phyloP scores from a whole-genome alignment of 2,888 invertebrate species.

The Cephus sareptanus region DNA sequence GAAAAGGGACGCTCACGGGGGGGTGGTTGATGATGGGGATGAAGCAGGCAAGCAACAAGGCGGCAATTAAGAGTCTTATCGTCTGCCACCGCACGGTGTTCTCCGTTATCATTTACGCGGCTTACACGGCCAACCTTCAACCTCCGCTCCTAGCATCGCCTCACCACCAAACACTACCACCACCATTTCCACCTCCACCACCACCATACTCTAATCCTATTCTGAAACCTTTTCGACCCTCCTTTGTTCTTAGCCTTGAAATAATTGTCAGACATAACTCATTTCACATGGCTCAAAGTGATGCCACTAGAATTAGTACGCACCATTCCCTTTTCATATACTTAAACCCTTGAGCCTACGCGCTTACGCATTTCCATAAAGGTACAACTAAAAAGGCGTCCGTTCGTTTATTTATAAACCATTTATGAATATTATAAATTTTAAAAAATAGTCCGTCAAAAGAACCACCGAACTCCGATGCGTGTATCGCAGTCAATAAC shows the following conservation, averaged over 20 bases:
- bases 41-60: conserved; percentile 12
- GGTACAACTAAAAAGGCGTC: too few relatives aligned
- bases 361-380: too few relatives aligned
- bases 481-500: too few relatives aligned
- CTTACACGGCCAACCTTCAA: conserved; percentile 39
- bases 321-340: too few relatives aligned
- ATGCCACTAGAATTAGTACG: too few relatives aligned
- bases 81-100: conserved; percentile 41
- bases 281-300: conserved; percentile 15
- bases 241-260: conserved; percentile 42
- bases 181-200: conserved; percentile 10
- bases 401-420: too few relatives aligned
- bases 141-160: neutral
- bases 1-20: conserved; percentile 10
- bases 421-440: too few relatives aligned
- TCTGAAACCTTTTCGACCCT: conserved; percentile 6
- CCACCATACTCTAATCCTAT: conserved; percentile 5
- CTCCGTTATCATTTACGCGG: conserved; percentile 52
- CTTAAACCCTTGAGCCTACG: too few relatives aligned
- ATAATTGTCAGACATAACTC: conserved; percentile 50
- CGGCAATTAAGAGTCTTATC: conserved; percentile 51
- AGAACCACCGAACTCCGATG: too few relatives aligned
- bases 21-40: conserved; percentile 9
- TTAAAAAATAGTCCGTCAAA: too few relatives aligned
- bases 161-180: conserved; percentile 18